Conservation (phyloP, 2,888 invertebrate genomes). For the Nomada fucata region DNA sequence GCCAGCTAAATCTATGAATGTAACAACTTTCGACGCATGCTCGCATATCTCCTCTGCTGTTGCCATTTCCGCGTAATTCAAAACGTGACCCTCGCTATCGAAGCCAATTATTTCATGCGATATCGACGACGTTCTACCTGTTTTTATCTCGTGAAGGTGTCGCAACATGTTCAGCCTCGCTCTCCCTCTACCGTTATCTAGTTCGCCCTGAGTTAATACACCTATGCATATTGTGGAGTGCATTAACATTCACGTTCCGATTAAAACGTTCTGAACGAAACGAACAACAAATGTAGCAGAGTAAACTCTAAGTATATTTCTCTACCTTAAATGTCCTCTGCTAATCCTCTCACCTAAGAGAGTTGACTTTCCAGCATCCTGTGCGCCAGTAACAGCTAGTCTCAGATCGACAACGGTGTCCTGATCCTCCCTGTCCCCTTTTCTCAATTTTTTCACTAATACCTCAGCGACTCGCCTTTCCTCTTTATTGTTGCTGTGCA, state of each 20-base stretch:
- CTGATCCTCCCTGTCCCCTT: constrained; percentile 88
- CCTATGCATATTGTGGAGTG: constrained; percentile 84
- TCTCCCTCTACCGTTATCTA: constrained; percentile 97
- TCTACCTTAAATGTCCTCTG: constrained; percentile 76
- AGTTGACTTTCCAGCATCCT: constrained; percentile 99
- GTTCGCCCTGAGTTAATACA: constrained; percentile 97
- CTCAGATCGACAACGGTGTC: constrained; percentile 93
- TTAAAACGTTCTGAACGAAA: background rate
- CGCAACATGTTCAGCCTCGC: constrained; percentile 98
- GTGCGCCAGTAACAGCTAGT: constrained; percentile 97
- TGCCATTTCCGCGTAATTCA: constrained; percentile 95
- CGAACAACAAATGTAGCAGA: constrained; percentile 50
- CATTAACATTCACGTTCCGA: constrained; percentile 22
- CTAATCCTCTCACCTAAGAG: constrained; percentile 86
- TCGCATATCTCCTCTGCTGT: constrained; percentile 98
- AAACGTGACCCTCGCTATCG: constrained; percentile 92
- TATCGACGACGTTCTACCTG: constrained; percentile 97
- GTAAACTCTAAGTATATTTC: constrained; percentile 69
- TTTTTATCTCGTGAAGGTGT: constrained; percentile 97
- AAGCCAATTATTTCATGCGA: constrained; percentile 99
- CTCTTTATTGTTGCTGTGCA: constrained; percentile 67
- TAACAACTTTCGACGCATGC: constrained; percentile 95
- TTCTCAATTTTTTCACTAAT: constrained; percentile 91
- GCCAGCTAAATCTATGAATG: constrained; percentile 97
- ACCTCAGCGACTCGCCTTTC: constrained; percentile 92